These are phyloP conservation scores for Percopsis omiscomaycus DNA, from an alignment of 2,797 vertebrate genomes.

Conservation along the genomic window DNA sequence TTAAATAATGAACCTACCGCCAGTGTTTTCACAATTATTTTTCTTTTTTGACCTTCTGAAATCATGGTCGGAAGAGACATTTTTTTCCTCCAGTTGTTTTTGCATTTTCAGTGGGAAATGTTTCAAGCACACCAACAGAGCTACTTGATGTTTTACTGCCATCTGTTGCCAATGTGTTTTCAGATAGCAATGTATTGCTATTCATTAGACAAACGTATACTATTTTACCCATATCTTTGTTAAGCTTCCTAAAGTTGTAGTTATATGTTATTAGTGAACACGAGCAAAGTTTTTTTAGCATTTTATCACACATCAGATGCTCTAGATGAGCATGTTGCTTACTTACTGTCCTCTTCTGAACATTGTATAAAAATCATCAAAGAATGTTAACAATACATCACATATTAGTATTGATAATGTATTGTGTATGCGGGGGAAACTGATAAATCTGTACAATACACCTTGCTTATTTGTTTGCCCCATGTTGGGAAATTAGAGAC, in stretches of 20 bases:
- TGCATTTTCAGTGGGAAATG: constrained; percentile 29
- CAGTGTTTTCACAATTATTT: background rate
- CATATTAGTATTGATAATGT: background rate
- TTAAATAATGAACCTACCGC: background rate
- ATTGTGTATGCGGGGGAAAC: constrained; percentile 52
- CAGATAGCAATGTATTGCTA: constrained; percentile 66
- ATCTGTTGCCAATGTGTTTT: constrained; percentile 83
- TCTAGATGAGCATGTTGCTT: constrained; percentile 3
- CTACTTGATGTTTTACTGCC: constrained; percentile 87
- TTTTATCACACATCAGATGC: constrained; percentile 64
- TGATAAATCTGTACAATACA: constrained; percentile 54
- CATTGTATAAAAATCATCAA: too few species aligned
- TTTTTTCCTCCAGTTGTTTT: constrained; percentile 17
- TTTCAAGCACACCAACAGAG: constrained; percentile 47
- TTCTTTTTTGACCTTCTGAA: too few species aligned
- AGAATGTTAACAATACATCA: too few species aligned
- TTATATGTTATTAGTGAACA: constrained; percentile 56
- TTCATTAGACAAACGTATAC: constrained; percentile 44
- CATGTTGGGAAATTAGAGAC: constrained; percentile 55
- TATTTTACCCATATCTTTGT: constrained; percentile 63
- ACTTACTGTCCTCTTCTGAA: too few species aligned
- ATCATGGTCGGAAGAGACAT: constrained; percentile 22
- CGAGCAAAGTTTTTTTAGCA: constrained; percentile 49
- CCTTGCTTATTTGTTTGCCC: constrained; percentile 65
- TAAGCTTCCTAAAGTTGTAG: constrained; percentile 37